Conservation (phyloP, 2,797 vertebrate genomes). For the Sebastes iracundus region DNA sequence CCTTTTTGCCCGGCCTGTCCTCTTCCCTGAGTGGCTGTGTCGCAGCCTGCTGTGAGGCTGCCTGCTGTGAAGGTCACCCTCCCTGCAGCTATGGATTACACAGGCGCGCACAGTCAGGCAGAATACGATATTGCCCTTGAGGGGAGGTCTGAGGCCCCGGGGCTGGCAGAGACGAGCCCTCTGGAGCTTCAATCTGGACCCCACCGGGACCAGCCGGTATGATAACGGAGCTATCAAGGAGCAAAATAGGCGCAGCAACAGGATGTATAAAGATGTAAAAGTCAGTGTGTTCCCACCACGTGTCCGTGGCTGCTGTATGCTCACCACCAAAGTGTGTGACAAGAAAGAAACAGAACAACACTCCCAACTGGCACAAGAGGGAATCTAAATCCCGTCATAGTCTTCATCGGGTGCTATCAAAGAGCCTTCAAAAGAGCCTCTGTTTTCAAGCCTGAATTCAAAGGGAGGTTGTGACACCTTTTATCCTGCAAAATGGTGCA, state of each 20-base stretch:
- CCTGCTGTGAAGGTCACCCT: slow-evolving; percentile 85
- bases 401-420: slow-evolving; percentile 52
- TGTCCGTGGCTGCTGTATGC: neutral
- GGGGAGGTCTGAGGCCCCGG: slow-evolving; percentile 60
- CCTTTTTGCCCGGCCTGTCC: slow-evolving; percentile 50
- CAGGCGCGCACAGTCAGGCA: slow-evolving; percentile 77
- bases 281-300: neutral
- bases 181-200: slow-evolving; percentile 40
- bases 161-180: slow-evolving; percentile 43
- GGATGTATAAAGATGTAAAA: neutral
- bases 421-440: slow-evolving; percentile 45
- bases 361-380: slow-evolving; percentile 21
- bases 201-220: slow-evolving; percentile 8
- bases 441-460: slow-evolving; percentile 57
- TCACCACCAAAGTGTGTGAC: slow-evolving; percentile 14
- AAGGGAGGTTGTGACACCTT: slow-evolving; percentile 49
- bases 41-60: slow-evolving; percentile 68
- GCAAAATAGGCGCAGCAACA: neutral
- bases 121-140: slow-evolving; percentile 83
- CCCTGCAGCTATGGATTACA: slow-evolving; percentile 85
- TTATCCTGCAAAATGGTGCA: slow-evolving; percentile 67
- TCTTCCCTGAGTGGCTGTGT: slow-evolving; percentile 55
- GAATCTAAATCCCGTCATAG: slow-evolving; percentile 14
- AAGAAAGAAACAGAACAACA: slow-evolving; percentile 31
- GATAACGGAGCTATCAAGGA: slow-evolving; percentile 2